phyloP scores from a whole-genome alignment of 2,888 invertebrate genomes.

The Papilio protenor region DNA sequence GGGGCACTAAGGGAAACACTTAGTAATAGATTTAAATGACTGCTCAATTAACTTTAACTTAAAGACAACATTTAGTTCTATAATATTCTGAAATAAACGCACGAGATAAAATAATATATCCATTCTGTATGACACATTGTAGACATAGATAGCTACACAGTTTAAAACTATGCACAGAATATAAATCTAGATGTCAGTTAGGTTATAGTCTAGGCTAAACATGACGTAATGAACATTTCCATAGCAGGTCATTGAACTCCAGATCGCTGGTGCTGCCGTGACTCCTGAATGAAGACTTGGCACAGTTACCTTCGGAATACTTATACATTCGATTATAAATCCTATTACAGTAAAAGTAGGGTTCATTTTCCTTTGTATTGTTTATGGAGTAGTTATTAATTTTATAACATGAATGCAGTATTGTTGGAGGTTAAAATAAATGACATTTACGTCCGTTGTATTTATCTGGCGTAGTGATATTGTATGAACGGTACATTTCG shows the following conservation, averaged over 20 bases:
- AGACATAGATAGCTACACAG: not conserved
- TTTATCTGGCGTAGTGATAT: conserved; percentile 12
- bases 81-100: not conserved
- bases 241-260: conserved; percentile 32
- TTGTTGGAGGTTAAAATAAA: conserved; percentile 24
- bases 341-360: not conserved
- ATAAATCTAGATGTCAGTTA: not conserved
- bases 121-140: conserved; percentile 1
- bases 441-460: conserved; percentile 24
- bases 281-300: conserved; percentile 38
- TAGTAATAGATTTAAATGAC: not conserved
- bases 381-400: conserved; percentile 21
- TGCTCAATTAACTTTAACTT: not conserved
- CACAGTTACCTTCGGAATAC: conserved; percentile 10
- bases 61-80: not conserved
- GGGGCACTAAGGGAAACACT: not conserved
- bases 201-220: conserved; percentile 12
- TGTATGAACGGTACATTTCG: not conserved
- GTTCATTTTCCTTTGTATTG: not conserved
- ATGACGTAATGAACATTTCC: conserved; percentile 33
- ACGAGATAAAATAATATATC: not conserved
- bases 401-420: conserved; percentile 26
- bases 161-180: conserved; percentile 4
- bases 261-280: conserved; percentile 30
- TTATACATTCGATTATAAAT: not conserved